Base-by-base conservation (phyloP, 2,888 invertebrate species). In the Parapristionchus giblindavisi region DNA sequence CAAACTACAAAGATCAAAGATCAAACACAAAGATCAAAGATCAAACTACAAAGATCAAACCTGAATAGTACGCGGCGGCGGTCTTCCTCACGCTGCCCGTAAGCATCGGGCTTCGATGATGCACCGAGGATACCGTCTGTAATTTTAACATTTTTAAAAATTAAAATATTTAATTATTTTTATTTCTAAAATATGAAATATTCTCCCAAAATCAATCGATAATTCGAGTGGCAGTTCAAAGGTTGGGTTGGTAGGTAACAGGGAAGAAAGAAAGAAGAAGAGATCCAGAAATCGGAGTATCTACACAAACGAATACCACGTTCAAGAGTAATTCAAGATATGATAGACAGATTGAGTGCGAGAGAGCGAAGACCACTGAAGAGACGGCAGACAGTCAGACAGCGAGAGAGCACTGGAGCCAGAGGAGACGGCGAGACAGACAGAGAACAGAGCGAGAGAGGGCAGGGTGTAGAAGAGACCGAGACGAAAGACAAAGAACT, bases 51-150 rank as follows among this genome's bases (percentile, higher is more conserved):
- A n/a, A n/a, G n/a, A n/a, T n/a, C n/a, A 1, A 27, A 71, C 70
- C 70, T 21, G 70, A 52, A 27, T 71, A 71, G 29, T 56, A 71
- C 5, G 68, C 27, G 8, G 70, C 40, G 3, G 68, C 34, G 29
- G 56, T 24, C 40, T 71, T 71, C 40, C 70, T 54, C 70, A 71
- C 70, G 40, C 56, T 52, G 17, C 51, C 56, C 40, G 70, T 56
- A 40, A 71, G 70, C 70, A 71, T 71, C 56, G 70, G 70, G 29
- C 38, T 29, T n/a, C 70, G 70, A 40, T 71, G 70, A 24, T 71
- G 70, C 21, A 71, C 8, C 17, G 54, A 14, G 54, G 54, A 54
- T 54, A 54, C 27, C 34, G 43, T 68, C 63, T 65, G 34, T 3
- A 65, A 65, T 43, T 65, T 36, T 6, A 29, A 21, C 27, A 63